These are phyloP conservation scores for Oryctes rhinoceros DNA, from an alignment of 1,140 invertebrate genomes.

Conservation along the genomic window DNA sequence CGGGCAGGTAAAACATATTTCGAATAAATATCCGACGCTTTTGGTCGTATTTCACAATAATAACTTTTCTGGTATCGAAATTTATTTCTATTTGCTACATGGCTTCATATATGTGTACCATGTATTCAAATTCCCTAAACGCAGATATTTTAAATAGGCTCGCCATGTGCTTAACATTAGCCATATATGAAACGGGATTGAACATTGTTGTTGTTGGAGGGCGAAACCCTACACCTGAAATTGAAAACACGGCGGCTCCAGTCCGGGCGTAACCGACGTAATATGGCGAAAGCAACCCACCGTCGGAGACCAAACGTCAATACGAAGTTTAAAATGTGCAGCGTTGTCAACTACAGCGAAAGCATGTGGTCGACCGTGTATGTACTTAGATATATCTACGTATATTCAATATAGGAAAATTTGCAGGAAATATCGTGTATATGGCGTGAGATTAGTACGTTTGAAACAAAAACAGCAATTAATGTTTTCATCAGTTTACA, in stretches of 20 bases:
- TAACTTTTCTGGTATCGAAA: constrained; percentile 10
- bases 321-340: neutral
- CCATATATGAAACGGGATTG: constrained; percentile 8
- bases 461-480: too few relatives aligned
- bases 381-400: neutral
- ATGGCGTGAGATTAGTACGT: too few relatives aligned
- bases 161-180: constrained; percentile 9
- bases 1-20: neutral
- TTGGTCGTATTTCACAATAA: constrained; percentile 4
- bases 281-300: neutral
- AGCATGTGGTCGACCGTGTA: neutral
- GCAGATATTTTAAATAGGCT: constrained; percentile 10
- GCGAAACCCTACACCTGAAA: constrained; percentile 12
- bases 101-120: neutral
- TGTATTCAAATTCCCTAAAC: constrained; percentile 18
- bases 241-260: neutral
- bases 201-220: constrained; percentile 1
- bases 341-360: neutral
- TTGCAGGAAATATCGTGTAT: too few relatives aligned
- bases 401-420: too few relatives aligned
- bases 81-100: constrained; percentile 8
- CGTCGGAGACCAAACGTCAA: neutral
- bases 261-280: neutral
- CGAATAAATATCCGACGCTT: neutral
- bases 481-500: too few relatives aligned